Evolutionary conservation across 1,140 invertebrate genomes (phyloP).

Genomic region (Papilio polytes): DNA sequence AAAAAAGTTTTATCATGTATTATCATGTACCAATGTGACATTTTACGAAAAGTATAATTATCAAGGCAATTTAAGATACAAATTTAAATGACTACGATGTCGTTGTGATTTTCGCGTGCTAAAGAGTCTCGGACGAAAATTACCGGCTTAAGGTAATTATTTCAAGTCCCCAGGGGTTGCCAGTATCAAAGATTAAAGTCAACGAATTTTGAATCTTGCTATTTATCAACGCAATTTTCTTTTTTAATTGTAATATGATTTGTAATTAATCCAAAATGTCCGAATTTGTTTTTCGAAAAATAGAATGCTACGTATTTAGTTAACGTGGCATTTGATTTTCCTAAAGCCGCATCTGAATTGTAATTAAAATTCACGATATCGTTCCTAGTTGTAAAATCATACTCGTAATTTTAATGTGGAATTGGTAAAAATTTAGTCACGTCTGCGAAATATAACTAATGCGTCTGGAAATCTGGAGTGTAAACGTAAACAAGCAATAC

Average conservation of each 20-base stretch:
- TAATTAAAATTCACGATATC: neutral
- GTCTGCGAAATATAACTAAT: conserved; percentile 7
- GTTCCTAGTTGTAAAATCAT: neutral
- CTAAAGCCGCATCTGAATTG: no score
- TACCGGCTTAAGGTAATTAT: conserved; percentile 8
- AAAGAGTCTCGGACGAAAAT: neutral
- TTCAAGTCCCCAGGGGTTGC: neutral
- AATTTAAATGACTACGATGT: neutral
- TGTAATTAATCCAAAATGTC: neutral
- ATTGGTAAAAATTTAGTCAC: neutral
- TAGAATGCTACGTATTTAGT: no score
- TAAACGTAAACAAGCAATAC: neutral
- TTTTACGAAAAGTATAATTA: neutral
- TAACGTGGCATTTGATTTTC: neutral
- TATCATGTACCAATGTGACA: no score
- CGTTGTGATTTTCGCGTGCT: conserved; percentile 3
- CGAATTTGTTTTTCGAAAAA: neutral
- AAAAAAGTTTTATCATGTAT: no score
- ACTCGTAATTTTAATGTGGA: neutral
- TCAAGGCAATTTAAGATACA: conserved; percentile 3
- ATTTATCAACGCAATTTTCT: neutral
- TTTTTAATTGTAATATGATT: neutral
- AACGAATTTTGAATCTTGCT: neutral
- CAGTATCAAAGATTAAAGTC: neutral
- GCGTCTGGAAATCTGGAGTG: neutral